Conservation (phyloP, 2,888 invertebrate species). For the Quadroppia sp. region DNA sequence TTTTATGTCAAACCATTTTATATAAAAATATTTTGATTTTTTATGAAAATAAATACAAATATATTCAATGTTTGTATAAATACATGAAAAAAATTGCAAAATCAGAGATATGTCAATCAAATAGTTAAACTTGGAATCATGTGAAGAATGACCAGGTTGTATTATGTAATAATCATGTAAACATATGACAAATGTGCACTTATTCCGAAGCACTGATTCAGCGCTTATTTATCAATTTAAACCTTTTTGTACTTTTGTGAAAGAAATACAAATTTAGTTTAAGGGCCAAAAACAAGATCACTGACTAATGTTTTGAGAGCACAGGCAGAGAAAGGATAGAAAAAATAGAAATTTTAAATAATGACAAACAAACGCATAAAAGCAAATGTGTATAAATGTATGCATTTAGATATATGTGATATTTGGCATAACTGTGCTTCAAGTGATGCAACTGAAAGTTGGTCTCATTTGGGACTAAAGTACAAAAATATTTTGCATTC, state of each 20-base stretch:
- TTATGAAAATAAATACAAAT: no score
- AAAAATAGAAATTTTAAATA: background rate
- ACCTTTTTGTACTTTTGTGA: background rate
- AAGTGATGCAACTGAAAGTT: background rate
- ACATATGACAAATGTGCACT: no score
- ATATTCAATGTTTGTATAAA: no score
- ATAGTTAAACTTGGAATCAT: no score
- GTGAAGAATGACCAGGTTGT: no score
- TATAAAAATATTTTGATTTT: no score
- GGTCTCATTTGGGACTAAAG: constrained; percentile 3
- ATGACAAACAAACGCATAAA: background rate
- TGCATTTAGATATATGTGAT: background rate
- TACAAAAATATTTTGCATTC: background rate
- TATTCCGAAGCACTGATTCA: background rate
- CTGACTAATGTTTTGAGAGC: background rate
- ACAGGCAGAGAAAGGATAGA: background rate
- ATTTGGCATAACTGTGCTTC: background rate
- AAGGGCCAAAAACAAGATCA: background rate
- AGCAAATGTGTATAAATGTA: background rate
- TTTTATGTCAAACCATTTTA: no score
- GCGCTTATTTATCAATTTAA: background rate
- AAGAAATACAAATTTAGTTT: background rate
- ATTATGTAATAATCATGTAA: no score
- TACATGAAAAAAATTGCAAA: no score
- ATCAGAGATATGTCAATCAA: no score